Conservation (phyloP, 2,888 invertebrate genomes). For the Sarcophaga rosellei region DNA sequence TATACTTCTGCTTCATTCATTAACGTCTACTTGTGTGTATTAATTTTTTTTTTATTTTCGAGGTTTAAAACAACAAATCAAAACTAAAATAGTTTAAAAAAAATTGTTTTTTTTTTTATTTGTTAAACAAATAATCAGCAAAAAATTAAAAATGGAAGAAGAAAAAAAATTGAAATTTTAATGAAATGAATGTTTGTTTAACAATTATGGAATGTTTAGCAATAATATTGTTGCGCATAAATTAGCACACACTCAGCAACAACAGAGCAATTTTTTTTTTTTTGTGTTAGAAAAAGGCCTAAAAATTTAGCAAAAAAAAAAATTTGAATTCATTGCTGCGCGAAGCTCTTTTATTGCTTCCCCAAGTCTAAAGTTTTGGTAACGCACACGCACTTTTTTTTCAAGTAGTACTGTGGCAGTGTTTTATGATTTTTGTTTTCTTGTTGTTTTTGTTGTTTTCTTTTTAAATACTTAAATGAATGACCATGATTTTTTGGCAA, state of each 20-base stretch:
- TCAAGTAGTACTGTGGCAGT: neutral
- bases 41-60: neutral
- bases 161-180: neutral
- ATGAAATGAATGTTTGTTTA: constrained; percentile 7
- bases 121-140: neutral
- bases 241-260: neutral
- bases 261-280: neutral
- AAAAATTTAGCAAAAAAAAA: neutral
- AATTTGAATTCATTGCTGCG: neutral
- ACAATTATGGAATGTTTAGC: constrained; percentile 26
- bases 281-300: neutral
- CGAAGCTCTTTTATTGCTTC: neutral
- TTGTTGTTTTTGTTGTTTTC: too few species aligned
- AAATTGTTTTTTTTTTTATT: too few species aligned
- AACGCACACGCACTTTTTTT: neutral
- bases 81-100: neutral
- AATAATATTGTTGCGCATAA: constrained; percentile 5
- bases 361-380: neutral
- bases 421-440: too few species aligned
- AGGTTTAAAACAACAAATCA: neutral
- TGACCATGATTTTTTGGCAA: constrained; percentile 13
- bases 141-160: too few species aligned
- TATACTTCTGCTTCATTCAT: neutral
- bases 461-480: neutral
- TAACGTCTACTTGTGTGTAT: neutral